Evolutionary conservation across 2,113 vertebrate genomes (phyloP).

Genomic region (Triplophysa dalaica): DNA sequence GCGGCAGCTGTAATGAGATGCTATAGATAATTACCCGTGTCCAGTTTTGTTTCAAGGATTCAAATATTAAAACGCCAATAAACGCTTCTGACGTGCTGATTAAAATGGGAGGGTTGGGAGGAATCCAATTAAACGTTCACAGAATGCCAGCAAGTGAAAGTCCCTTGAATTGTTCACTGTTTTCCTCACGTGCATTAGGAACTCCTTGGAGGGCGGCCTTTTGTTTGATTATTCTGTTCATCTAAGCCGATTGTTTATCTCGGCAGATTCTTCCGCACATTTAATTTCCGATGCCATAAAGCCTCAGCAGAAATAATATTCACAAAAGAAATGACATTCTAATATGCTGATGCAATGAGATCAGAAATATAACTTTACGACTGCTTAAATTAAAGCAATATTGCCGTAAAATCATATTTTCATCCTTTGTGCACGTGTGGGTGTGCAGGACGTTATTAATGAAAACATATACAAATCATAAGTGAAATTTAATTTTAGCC

Average conservation of each 20-base stretch:
- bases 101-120: constrained; percentile 9
- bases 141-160: constrained; percentile 9
- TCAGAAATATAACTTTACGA: neutral
- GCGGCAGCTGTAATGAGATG: constrained; percentile 19
- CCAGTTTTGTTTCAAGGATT: constrained; percentile 31
- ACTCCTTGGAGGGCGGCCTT: neutral
- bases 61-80: constrained; percentile 19
- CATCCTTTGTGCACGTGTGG: constrained; percentile 4
- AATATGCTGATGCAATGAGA: constrained; percentile 10
- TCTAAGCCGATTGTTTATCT: constrained; percentile 1
- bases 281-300: neutral
- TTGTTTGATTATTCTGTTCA: constrained; percentile 27
- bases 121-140: constrained; percentile 20
- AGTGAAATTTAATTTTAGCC: constrained; percentile 30
- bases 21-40: constrained; percentile 29
- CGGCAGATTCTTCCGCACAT: neutral
- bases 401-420: constrained; percentile 37
- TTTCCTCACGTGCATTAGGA: neutral
- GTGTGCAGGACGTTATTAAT: neutral
- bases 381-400: constrained; percentile 2
- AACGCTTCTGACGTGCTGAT: constrained; percentile 16
- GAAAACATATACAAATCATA: constrained; percentile 30
- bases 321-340: constrained; percentile 15
- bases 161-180: constrained; percentile 15
- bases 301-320: constrained; percentile 19